A percentile compares a stretch with the other conserved stretches of the same genome.
Conservation (phyloP, 35 echinoderm and acorn worm genomes). For the Heliocidaris erythrogramma region DNA sequence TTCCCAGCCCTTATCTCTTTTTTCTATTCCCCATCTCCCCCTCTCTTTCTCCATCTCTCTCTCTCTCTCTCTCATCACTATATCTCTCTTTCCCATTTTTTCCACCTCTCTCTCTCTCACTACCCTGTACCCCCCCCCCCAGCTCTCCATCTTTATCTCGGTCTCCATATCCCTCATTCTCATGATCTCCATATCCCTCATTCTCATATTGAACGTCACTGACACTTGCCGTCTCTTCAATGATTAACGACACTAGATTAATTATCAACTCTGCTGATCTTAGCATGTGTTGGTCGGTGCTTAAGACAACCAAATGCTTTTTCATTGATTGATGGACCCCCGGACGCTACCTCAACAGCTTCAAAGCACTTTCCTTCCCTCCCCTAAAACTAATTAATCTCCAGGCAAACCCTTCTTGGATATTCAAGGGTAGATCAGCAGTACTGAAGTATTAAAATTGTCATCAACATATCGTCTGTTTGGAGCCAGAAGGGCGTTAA, state of each 20-base stretch:
- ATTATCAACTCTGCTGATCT: background rate
- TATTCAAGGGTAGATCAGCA: background rate
- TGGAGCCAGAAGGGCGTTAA: no score
- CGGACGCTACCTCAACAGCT: background rate
- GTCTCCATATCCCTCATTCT: background rate
- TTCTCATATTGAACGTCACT: background rate
- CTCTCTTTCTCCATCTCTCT: no score
- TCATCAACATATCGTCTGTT: background rate
- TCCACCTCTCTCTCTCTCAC: no score
- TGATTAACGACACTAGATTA: constrained; percentile 18
- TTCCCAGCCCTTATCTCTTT: no score
- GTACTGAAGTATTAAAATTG: background rate
- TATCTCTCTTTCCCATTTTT: no score
- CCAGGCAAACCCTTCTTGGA: background rate
- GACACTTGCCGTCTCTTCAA: constrained; percentile 1
- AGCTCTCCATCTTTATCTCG: background rate
- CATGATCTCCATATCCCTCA: background rate
- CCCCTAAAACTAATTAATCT: background rate
- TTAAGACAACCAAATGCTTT: background rate
- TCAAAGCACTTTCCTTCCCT: background rate
- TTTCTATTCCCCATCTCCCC: no score
- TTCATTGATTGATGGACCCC: background rate
- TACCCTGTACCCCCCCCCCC: no score
- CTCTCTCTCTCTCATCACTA: no score
- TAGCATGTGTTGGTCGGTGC: background rate